Conservation (phyloP, 2,888 invertebrate genomes). For the Melitaea athalia region DNA sequence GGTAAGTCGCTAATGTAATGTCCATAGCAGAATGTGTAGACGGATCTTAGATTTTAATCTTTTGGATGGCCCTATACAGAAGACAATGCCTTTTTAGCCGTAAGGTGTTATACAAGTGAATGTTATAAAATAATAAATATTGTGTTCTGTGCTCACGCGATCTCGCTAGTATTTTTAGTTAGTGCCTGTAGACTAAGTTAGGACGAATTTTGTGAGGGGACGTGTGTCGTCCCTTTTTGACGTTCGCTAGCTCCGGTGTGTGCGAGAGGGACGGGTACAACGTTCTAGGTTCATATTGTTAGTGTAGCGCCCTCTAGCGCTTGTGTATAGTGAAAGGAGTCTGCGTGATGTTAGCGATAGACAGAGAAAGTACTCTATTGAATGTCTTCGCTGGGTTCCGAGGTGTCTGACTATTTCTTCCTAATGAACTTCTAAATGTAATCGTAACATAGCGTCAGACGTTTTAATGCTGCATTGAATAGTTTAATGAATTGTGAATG, state of each 20-base stretch:
- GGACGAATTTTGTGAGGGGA: conserved; percentile 64
- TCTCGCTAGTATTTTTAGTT: conserved; percentile 81
- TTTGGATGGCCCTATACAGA: conserved; percentile 65
- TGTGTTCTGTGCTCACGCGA: conserved; percentile 81
- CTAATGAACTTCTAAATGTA: not conserved
- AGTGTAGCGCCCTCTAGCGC: conserved; percentile 55
- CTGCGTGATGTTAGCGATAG: conserved; percentile 15
- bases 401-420: conserved; percentile 16
- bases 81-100: conserved; percentile 73
- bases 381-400: conserved; percentile 20
- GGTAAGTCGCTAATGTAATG: conserved; percentile 33
- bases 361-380: conserved; percentile 17
- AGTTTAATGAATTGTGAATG: not conserved
- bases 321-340: conserved; percentile 36
- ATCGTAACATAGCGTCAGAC: not conserved
- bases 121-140: conserved; percentile 47
- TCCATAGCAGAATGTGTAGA: conserved; percentile 50
- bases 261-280: conserved; percentile 42
- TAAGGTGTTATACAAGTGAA: conserved; percentile 52
- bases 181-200: conserved; percentile 78
- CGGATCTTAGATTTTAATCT: conserved; percentile 52
- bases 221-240: conserved; percentile 45
- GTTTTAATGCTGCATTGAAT: conserved; percentile 2
- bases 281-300: conserved; percentile 48
- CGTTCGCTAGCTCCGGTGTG: conserved; percentile 44